Conservation (phyloP, 2,888 invertebrate genomes). For the Achlya flavicornis region DNA sequence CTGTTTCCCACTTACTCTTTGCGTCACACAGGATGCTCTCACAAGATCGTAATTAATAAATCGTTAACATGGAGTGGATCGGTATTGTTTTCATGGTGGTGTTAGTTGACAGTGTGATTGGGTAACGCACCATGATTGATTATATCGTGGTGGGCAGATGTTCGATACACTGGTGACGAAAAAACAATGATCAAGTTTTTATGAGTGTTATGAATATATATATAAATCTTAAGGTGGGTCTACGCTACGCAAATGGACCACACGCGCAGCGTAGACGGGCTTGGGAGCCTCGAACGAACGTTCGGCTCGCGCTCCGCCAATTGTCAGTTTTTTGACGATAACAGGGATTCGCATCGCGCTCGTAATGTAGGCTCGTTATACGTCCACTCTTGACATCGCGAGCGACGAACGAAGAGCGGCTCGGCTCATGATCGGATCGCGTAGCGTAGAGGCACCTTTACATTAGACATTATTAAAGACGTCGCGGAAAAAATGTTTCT, state of each 20-base stretch:
- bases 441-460: too few species aligned
- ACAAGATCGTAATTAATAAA: conserved; percentile 72
- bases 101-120: conserved; percentile 35
- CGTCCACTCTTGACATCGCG: too few species aligned
- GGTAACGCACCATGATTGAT: conserved; percentile 35
- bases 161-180: not conserved
- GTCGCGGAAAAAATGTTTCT: too few species aligned
- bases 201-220: not conserved
- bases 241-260: not conserved
- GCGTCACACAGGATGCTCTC: conserved; percentile 46
- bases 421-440: too few species aligned
- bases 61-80: conserved; percentile 66
- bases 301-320: too few species aligned
- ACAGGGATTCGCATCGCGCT: too few species aligned
- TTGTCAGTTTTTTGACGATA: too few species aligned
- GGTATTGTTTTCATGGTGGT: conserved; percentile 67
- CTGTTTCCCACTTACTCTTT: conserved; percentile 32
- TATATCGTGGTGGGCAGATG: conserved; percentile 12
- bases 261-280: too few species aligned
- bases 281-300: too few species aligned
- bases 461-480: too few species aligned
- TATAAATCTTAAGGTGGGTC: not conserved
- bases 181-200: conserved; percentile 5
- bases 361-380: too few species aligned
- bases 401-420: too few species aligned